phyloP scores from a whole-genome alignment of 1,140 invertebrate genomes.

The Micrasema minimum region DNA sequence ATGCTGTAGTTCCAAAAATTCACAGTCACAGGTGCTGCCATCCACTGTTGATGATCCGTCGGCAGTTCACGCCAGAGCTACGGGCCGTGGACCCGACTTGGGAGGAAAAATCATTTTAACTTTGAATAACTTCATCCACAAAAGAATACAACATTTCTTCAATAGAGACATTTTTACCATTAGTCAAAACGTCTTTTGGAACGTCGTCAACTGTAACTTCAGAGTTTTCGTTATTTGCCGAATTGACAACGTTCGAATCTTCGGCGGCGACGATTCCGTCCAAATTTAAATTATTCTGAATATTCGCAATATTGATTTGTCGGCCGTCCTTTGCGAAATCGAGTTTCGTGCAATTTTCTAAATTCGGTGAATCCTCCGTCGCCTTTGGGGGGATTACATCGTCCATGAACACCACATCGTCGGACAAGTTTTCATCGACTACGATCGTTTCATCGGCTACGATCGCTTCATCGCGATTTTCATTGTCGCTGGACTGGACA shows the following conservation, averaged over 20 bases:
- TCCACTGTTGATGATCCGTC: too few relatives aligned
- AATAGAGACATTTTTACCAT: background rate
- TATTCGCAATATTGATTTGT: background rate
- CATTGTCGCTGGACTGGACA: background rate
- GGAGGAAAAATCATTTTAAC: too few relatives aligned
- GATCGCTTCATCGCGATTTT: background rate
- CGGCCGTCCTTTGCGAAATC: background rate
- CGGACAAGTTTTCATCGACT: slow-evolving; percentile 14
- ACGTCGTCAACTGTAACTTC: background rate
- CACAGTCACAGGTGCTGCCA: too few relatives aligned
- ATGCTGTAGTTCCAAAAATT: too few relatives aligned
- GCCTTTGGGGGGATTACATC: background rate
- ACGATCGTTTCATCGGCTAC: slow-evolving; percentile 9
- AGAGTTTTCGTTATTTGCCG: background rate
- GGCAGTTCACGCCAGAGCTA: too few relatives aligned
- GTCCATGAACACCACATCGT: slow-evolving; percentile 11
- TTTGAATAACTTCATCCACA: slow-evolving; percentile 30
- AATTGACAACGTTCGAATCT: background rate
- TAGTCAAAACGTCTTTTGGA: background rate
- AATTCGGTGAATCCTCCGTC: background rate
- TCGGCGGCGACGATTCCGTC: background rate
- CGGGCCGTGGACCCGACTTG: too few relatives aligned
- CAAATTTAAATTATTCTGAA: background rate
- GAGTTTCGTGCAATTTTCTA: background rate
- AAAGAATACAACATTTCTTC: slow-evolving; percentile 32